Base-by-base conservation (phyloP, 2,113 vertebrate species). In the Pipra filicauda region DNA sequence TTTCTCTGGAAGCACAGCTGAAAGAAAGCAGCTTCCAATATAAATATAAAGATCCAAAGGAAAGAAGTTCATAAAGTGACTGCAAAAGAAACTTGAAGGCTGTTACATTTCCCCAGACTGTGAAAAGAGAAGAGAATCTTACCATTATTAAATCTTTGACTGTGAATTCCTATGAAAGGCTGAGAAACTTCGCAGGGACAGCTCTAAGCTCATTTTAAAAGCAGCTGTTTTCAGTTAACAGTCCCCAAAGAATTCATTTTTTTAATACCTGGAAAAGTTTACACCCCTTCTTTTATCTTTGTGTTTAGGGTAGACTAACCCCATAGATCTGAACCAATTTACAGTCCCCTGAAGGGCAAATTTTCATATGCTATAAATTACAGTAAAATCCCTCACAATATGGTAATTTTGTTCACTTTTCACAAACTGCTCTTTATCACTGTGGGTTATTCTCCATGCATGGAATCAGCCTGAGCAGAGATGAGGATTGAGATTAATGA, bases 1-100 rank as follows among this genome's bases (percentile, higher is more conserved):
- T 96, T 99, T 99, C 89, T 99, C 98, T 39, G 98, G 98, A 48
- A 98, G 98, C 57, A 98, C 98, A 94, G 98, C 96, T 98, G 97
- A 96, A 96, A 86, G 96, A 96, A 95, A 89, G 4, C 3, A 89
- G 72, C 85, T 96, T 94, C 76, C 62, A 91, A 62, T 55, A 59
- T 12, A 80, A 93, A 48, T 52, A 51, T 48, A 61, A 83, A 91
- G 51, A 61, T 72, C 48, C 18, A 54, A 74, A 78, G 66, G 51
- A 71, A 86, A 73, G 16, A 74, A 78, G 66, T 78, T n/a, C 2
- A 75, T 71, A 61, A 55, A 57, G n/a, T 26, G 33, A 66, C 37
- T n/a, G 37, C 46, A 39, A 75, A 66, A 72, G 20, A 8, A 65
- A 54, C 43, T 83, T 88, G 75, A 61, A 88, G n/a, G 21, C 82